A percentile compares a stretch with the other conserved stretches of the same genome.
These are phyloP conservation scores for Scarus forsteni DNA, from an alignment of 2,797 vertebrate species.

Conservation along the genomic window DNA sequence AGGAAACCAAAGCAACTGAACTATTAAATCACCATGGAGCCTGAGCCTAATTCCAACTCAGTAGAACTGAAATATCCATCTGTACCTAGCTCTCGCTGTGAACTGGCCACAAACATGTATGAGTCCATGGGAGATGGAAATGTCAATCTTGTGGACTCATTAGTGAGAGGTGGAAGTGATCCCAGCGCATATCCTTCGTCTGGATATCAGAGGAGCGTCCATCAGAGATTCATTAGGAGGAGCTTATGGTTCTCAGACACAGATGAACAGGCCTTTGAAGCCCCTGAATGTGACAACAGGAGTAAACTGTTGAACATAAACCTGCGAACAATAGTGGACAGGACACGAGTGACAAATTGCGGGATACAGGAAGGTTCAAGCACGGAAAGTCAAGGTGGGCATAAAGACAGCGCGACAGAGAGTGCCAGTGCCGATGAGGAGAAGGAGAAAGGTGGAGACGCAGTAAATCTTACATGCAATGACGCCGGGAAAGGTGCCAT, in stretches of 20 bases:
- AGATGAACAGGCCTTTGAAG: slow-evolving; percentile 89
- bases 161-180: slow-evolving; percentile 82
- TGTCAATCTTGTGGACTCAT: slow-evolving; percentile 74
- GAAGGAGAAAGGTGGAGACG: slow-evolving; percentile 85
- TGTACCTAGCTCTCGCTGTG: slow-evolving; percentile 67
- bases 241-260: slow-evolving; percentile 94
- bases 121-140: slow-evolving; percentile 72
- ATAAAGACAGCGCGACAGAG: slow-evolving; percentile 77
- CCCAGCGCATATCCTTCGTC: slow-evolving; percentile 79
- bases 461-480: slow-evolving; percentile 42
- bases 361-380: slow-evolving; percentile 71
- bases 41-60: slow-evolving; percentile 72
- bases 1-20: slow-evolving; percentile 71
- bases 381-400: slow-evolving; percentile 79
- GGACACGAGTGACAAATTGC: slow-evolving; percentile 75
- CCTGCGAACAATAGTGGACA: slow-evolving; percentile 90
- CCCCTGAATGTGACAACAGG: slow-evolving; percentile 84
- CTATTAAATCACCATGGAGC: slow-evolving; percentile 81
- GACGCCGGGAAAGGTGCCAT: slow-evolving; percentile 76
- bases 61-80: slow-evolving; percentile 67
- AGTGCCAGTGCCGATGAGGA: slow-evolving; percentile 78
- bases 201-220: slow-evolving; percentile 82
- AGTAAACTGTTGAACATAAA: slow-evolving; percentile 86
- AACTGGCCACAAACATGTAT: slow-evolving; percentile 69
- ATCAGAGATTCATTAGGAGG: slow-evolving; percentile 92